Evolutionary conservation across 2,113 vertebrate genomes (phyloP), one percentile per base, ranked within the genome.

Genomic region (Notechis scutatus): DNA sequence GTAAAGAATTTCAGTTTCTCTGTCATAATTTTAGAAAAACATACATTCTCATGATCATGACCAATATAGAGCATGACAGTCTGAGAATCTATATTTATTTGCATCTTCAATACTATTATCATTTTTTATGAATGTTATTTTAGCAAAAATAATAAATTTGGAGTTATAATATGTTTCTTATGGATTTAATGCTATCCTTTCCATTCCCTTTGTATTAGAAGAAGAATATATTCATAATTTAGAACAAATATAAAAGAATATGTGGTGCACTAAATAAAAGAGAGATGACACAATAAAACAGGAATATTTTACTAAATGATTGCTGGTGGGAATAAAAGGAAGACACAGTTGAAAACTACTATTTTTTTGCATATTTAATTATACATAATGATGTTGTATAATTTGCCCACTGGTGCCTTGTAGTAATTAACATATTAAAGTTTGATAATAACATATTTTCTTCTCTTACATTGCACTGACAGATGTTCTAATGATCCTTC

Each of bases 401-500:
- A 94, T 95, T 96, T 94, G 52, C 42, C 5, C 61, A 85, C 64
- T 57, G 52, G 45, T 96, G 95, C 94, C 64, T 97, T 94, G 95
- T 93, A 54, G 92, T 95, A 96, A 95, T 96, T 96, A 93, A 45
- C 90, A 45, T 87, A 96, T 96, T 96, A 95, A 96, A 96, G 52
- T 96, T 96, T 95, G 87, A 96, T 95, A 97, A 95, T 11, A 94
- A 29, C 39, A 61, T 74, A 92, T 94, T 92, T 56, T n/a, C 20
- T 94, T 74, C 20, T 55, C 4, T 14, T 92, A 45, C 94, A 93
- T 93, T 86, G 94, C 92, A 91, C 94, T 85, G 92, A 87, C 90
- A 91, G 50, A 91, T 93, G 96, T 97, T 97, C 95, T 95, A 96
- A 91, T 96, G 96, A 97, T 96, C 94, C 91, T 94, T 90, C 96